phyloP scores from a whole-genome alignment of 92 coral and sea anemone species.

The Montipora capitata region DNA sequence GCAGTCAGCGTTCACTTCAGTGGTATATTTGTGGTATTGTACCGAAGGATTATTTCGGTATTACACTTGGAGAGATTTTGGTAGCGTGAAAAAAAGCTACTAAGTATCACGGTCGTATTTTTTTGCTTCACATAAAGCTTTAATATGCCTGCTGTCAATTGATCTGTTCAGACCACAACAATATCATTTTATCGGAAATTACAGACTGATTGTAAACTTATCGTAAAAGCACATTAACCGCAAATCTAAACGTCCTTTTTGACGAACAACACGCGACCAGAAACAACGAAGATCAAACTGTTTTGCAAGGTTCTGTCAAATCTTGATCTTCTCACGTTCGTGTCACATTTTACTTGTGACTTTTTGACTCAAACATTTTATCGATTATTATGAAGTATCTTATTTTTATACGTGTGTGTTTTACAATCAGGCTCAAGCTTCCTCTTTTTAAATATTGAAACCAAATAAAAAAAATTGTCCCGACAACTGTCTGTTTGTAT shows the following conservation, averaged over 20 bases:
- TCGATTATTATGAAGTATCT: neutral
- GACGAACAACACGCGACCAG: neutral
- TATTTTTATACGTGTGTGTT: neutral
- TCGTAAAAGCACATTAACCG: constrained; percentile 27
- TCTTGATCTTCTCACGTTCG: constrained; percentile 20
- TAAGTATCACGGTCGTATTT: constrained; percentile 16
- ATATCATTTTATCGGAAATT: constrained; percentile 34
- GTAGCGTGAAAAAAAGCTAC: neutral
- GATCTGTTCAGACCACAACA: constrained; percentile 47
- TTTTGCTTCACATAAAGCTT: neutral
- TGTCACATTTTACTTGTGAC: constrained; percentile 1
- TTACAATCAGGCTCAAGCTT: neutral
- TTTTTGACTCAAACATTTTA: neutral
- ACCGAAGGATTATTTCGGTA: neutral
- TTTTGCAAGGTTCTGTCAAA: neutral
- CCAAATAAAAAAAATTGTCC: neutral
- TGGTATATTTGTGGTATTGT: neutral
- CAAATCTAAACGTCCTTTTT: constrained; percentile 8
- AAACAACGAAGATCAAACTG: neutral
- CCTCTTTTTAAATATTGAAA: neutral
- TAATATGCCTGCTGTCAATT: constrained; percentile 20
- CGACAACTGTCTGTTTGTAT: neutral
- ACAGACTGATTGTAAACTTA: constrained; percentile 24
- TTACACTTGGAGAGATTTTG: neutral
- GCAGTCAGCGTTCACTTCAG: neutral